A percentile compares a stretch with the other conserved stretches of the same genome.
phyloP scores from a whole-genome alignment of 2,113 vertebrate genomes.

The Abramis brama region DNA sequence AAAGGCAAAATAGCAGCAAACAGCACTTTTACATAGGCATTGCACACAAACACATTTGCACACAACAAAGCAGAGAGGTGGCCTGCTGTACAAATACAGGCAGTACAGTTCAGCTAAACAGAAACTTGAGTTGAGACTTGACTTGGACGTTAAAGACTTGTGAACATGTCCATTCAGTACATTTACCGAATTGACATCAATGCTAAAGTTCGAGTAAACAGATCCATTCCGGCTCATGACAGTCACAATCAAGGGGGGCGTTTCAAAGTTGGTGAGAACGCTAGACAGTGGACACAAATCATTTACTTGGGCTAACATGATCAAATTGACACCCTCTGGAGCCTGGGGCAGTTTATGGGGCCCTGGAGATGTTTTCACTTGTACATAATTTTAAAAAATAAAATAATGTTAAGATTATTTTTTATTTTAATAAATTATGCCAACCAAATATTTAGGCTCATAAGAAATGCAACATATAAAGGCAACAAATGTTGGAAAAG shows the following conservation, averaged over 20 bases:
- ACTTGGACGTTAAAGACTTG: background rate
- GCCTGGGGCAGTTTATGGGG: background rate
- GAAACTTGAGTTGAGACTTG: background rate
- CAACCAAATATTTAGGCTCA: background rate
- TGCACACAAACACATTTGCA: background rate
- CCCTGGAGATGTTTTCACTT: background rate
- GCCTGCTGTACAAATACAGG: background rate
- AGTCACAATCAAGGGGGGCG: background rate
- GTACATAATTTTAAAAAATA: background rate
- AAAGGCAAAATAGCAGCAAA: conserved; percentile 35
- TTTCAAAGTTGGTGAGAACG: background rate
- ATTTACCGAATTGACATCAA: background rate
- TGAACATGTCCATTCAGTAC: background rate
- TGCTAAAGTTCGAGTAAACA: background rate
- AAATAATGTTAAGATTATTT: too few relatives aligned
- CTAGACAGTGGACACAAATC: background rate
- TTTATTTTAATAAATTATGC: background rate
- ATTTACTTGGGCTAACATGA: background rate
- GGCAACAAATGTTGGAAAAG: background rate
- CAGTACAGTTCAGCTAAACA: background rate
- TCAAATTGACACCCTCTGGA: background rate
- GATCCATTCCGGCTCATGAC: background rate
- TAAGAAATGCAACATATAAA: background rate
- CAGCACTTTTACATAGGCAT: conserved; percentile 23
- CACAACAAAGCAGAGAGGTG: background rate